Conservation (phyloP, 2,797 vertebrate species). For the Sitta carolinensis region DNA sequence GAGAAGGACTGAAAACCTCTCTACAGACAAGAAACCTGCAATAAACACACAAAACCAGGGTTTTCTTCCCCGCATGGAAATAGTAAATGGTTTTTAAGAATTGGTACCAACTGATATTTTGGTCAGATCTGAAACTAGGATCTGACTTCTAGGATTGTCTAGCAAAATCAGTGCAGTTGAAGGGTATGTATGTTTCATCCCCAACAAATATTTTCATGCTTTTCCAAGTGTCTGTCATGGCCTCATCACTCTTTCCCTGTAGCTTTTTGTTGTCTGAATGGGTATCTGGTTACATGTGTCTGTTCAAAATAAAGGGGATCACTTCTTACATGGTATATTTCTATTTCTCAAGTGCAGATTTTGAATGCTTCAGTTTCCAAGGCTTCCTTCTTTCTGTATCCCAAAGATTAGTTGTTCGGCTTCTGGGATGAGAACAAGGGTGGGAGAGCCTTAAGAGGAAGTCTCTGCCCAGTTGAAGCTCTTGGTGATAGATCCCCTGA, state of each 20-base stretch:
- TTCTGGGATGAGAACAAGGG: constrained; percentile 32
- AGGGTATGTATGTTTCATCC: constrained; percentile 65
- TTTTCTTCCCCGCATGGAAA: not conserved
- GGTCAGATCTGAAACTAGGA: constrained; percentile 36
- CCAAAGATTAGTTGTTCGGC: constrained; percentile 33
- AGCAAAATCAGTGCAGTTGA: constrained; percentile 47
- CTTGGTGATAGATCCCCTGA: constrained; percentile 15
- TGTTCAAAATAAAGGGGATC: constrained; percentile 54
- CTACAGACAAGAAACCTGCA: not conserved
- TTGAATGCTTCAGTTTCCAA: constrained; percentile 16
- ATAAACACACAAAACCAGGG: not conserved
- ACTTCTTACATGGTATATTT: constrained; percentile 22
- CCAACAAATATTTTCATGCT: constrained; percentile 60
- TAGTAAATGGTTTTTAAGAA: not conserved
- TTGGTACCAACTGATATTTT: constrained; percentile 68
- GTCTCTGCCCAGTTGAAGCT: constrained; percentile 36
- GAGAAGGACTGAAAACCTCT: constrained; percentile 4
- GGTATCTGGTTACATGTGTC: constrained; percentile 65
- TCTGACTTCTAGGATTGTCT: constrained; percentile 46
- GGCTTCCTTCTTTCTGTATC: constrained; percentile 25
- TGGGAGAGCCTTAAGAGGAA: constrained; percentile 56
- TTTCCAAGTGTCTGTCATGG: constrained; percentile 65
- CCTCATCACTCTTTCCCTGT: constrained; percentile 63
- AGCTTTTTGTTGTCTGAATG: constrained; percentile 71
- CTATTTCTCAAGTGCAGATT: constrained; percentile 41